Conservation (phyloP, 1,140 invertebrate genomes). For the Drosophila fuyamai region DNA sequence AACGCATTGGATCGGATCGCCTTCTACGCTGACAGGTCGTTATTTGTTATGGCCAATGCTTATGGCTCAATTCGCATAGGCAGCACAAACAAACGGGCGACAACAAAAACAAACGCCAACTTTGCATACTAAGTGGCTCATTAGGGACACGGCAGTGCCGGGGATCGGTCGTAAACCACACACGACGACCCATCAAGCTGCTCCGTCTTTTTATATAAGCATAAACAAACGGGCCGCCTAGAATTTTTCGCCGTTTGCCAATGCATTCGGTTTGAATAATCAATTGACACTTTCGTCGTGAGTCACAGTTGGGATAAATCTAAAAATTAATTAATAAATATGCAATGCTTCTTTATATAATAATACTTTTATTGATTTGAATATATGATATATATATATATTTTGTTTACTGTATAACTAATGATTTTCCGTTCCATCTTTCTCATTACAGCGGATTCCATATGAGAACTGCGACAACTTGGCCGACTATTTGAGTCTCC, state of each 20-base stretch:
- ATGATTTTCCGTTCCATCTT: constrained; percentile 17
- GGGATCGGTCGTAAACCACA: constrained; percentile 59
- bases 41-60: constrained; percentile 65
- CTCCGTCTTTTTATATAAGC: constrained; percentile 47
- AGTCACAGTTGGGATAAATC: constrained; percentile 35
- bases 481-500: constrained; percentile 75
- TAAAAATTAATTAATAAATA: not conserved
- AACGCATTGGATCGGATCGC: constrained; percentile 29
- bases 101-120: constrained; percentile 54
- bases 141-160: constrained; percentile 63
- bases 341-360: constrained; percentile 6
- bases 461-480: constrained; percentile 77
- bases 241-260: constrained; percentile 57
- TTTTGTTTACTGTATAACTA: not conserved
- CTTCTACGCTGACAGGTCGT: constrained; percentile 53
- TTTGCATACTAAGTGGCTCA: constrained; percentile 79
- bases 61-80: constrained; percentile 62
- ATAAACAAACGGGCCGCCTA: constrained; percentile 47
- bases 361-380: not conserved
- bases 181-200: constrained; percentile 65
- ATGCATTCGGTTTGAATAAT: constrained; percentile 71
- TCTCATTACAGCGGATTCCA: constrained; percentile 58
- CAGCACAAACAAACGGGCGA: constrained; percentile 42
- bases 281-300: constrained; percentile 44
- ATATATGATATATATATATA: not conserved